Evolutionary conservation across 2,888 invertebrate genomes (phyloP).

Genomic region (Polylopha cassiicola): DNA sequence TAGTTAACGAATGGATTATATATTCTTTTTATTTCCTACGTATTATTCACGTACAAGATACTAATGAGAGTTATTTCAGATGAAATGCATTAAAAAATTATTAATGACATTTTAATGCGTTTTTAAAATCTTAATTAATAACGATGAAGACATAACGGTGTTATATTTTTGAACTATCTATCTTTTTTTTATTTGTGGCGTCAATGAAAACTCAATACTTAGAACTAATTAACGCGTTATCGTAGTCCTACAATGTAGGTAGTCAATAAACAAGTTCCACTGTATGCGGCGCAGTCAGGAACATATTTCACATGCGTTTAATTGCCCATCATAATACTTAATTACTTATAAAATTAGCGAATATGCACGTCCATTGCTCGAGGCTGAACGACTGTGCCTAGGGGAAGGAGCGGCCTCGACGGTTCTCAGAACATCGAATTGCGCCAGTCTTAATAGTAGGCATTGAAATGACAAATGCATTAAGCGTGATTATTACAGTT

Average conservation of each 20-base stretch:
- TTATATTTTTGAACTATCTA: too few relatives aligned
- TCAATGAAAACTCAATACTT: too few relatives aligned
- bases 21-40: too few relatives aligned
- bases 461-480: constrained; percentile 17
- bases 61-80: too few relatives aligned
- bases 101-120: too few relatives aligned
- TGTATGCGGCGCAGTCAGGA: constrained; percentile 5
- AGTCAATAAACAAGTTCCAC: constrained; percentile 11
- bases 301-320: constrained; percentile 19
- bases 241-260: constrained; percentile 5
- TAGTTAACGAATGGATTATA: too few relatives aligned
- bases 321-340: constrained; percentile 22
- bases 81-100: too few relatives aligned
- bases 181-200: too few relatives aligned
- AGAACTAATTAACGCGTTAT: too few relatives aligned
- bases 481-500: constrained; percentile 1
- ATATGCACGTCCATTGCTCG: constrained; percentile 7
- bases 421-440: constrained; percentile 10
- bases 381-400: constrained; percentile 11
- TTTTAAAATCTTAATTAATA: too few relatives aligned
- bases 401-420: constrained; percentile 7
- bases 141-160: too few relatives aligned
- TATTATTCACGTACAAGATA: too few relatives aligned
- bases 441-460: constrained; percentile 7
- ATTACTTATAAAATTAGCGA: constrained; percentile 19